These are phyloP conservation scores for Dromococcyx pavoninus DNA, from an alignment of 2,797 vertebrate genomes.

Conservation along the genomic window DNA sequence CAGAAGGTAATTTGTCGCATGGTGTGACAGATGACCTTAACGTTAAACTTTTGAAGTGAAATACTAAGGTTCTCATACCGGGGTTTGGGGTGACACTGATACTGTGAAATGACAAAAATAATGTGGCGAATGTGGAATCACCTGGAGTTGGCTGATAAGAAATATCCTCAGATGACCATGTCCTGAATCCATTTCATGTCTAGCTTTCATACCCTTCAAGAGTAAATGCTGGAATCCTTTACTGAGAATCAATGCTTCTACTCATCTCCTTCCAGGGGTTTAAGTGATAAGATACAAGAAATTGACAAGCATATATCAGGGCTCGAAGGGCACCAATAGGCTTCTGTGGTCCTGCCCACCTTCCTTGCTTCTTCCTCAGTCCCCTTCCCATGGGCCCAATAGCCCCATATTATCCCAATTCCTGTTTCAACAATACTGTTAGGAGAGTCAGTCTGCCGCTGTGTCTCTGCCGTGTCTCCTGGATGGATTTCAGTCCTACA, in stretches of 20 bases:
- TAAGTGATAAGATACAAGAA: background rate
- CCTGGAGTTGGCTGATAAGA: background rate
- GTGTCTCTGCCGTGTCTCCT: background rate
- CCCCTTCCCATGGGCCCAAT: background rate
- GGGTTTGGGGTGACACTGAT: background rate
- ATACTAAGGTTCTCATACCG: background rate
- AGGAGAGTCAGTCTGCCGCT: background rate
- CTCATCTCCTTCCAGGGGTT: background rate
- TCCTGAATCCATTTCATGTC: background rate
- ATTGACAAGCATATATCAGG: background rate
- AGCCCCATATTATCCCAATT: background rate
- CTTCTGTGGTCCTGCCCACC: background rate
- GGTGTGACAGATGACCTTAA: background rate
- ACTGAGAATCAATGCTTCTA: background rate
- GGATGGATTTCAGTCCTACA: background rate
- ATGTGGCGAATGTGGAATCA: background rate
- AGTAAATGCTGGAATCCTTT: background rate
- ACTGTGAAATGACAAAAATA: background rate
- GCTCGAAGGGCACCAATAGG: fast-evolving
- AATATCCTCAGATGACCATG: background rate
- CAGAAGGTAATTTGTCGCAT: background rate
- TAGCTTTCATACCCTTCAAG: background rate
- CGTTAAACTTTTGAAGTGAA: background rate
- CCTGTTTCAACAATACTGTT: fast-evolving
- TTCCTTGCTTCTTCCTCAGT: background rate